These are phyloP conservation scores for Taenioides sp. DNA, from an alignment of 2,797 vertebrate genomes.

Conservation along the genomic window DNA sequence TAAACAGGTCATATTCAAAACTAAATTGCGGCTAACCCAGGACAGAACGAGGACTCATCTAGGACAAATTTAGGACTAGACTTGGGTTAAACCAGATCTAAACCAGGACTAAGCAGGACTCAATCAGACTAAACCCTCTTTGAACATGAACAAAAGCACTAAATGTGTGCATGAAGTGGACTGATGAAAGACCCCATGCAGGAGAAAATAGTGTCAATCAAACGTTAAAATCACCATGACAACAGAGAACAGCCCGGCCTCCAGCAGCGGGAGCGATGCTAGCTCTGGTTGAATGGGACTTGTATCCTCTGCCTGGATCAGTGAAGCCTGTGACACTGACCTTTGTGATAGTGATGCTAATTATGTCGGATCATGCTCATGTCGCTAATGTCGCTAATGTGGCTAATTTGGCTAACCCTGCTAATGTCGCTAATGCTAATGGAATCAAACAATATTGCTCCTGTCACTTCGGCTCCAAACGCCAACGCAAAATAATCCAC, in stretches of 20 bases:
- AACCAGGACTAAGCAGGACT: neutral
- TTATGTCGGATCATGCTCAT: neutral
- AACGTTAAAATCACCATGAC: neutral
- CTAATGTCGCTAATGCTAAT: neutral
- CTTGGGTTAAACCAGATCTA: neutral
- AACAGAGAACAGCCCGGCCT: neutral
- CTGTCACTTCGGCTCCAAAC: neutral
- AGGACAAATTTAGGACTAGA: neutral
- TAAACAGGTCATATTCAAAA: neutral
- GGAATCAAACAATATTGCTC: neutral
- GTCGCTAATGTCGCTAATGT: neutral
- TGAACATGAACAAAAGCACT: neutral
- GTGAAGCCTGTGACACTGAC: neutral
- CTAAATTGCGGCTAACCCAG: neutral
- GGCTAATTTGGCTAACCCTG: neutral
- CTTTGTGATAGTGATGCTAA: constrained; percentile 1
- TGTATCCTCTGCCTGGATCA: neutral
- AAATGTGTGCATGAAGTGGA: neutral
- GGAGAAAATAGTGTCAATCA: neutral
- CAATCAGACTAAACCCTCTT: neutral
- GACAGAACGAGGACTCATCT: neutral
- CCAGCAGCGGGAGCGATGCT: neutral
- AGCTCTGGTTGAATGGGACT: neutral
- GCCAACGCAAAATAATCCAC: neutral
- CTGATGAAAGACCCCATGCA: neutral